Base-by-base conservation (phyloP, 2,888 invertebrate genomes). In the Drosophila subsilvestris region DNA sequence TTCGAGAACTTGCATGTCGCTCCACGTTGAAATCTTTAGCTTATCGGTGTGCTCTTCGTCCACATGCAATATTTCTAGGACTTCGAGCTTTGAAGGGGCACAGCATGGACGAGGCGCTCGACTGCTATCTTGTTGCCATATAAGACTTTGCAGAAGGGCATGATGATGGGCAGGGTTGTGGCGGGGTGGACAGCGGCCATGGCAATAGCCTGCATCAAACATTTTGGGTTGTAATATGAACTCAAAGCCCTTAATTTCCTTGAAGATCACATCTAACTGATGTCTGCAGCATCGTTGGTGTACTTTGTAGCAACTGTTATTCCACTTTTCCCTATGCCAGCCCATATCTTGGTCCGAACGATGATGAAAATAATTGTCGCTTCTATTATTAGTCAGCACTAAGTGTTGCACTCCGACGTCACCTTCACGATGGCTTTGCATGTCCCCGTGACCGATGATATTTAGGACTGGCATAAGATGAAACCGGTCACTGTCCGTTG, bases 91-190 rank as follows among this genome's bases (percentile, higher is more conserved):
- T 44, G 94, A 94, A 0, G 95, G 95, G 0, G 95, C 94, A 90
- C 96, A 96, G 84, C 95, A 96, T 0, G 95, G 94, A 59, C 94
- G 93, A 3, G 92, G 91, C 14, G 92, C 93, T 69, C 92, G 93
- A 56, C 90, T 92, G 65, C 93, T 92, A 79, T 94, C 93, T 87
- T 94, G 93, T 81, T 94, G 94, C 93, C 95, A 94, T 75, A 96
- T 93, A 9, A 95, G 91, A 78, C 95, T 94, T 90, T 95, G 95
- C 55, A 96, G 92, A 20, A 95, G 91, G 1, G 96, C 95, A 90
- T 96, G 95, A 80, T 95, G 95, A 74, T 95, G 94, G 1, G 95
- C 95, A 12, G 95, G 94, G 89, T 95, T 95, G 87, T 94, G 95
- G 7, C 94, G 93, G 0, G 94, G 94, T 0, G 95, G 95, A 86